phyloP scores from a whole-genome alignment of 92 coral and sea anemone genomes.

The Ricordea florida region DNA sequence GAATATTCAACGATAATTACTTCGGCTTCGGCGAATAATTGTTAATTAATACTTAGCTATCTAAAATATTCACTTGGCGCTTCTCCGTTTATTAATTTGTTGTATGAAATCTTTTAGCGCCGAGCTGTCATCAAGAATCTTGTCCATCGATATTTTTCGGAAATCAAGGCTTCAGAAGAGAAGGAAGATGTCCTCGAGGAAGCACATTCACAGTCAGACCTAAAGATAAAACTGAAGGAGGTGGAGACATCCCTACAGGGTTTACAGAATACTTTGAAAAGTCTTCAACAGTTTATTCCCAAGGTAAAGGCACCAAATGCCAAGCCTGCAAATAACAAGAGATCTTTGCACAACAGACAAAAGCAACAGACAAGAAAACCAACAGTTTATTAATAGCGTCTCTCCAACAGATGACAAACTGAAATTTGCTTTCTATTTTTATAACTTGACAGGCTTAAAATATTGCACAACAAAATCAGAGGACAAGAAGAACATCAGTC shows the following conservation, averaged over 20 bases:
- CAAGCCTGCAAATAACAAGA: neutral
- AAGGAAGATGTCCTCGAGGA: conserved; percentile 1
- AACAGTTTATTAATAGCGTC: too few species aligned
- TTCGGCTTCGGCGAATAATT: too few species aligned
- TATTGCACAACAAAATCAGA: too few species aligned
- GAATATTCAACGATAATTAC: too few species aligned
- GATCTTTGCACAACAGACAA: too few species aligned
- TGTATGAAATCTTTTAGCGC: conserved; percentile 37
- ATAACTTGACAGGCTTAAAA: too few species aligned
- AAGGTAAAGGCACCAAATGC: neutral
- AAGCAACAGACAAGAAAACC: too few species aligned
- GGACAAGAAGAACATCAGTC: too few species aligned
- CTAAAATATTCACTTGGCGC: too few species aligned
- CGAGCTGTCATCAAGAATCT: conserved; percentile 53
- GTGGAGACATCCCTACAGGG: conserved; percentile 13
- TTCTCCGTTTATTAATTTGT: neutral
- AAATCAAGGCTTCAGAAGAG: neutral
- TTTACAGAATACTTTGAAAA: neutral
- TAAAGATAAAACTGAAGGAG: conserved; percentile 14
- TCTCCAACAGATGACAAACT: too few species aligned
- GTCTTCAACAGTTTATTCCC: neutral
- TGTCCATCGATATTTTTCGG: conserved; percentile 61
- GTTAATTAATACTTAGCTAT: too few species aligned
- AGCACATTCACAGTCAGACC: neutral
- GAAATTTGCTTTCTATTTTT: too few species aligned